Base-by-base conservation (phyloP, 2,888 invertebrate species). In the Bursaphelenchus okinawaensis region DNA sequence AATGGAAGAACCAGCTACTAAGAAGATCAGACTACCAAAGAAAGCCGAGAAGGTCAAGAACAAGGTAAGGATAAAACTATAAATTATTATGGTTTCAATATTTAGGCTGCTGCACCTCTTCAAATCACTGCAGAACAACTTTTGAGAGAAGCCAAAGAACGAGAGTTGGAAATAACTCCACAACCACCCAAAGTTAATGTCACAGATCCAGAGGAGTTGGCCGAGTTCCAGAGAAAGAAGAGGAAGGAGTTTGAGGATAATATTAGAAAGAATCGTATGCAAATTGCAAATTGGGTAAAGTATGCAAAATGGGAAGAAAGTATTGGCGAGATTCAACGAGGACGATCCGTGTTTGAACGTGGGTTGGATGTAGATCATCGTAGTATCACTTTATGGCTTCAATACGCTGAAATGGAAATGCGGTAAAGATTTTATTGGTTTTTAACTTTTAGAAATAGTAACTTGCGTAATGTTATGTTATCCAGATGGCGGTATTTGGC, bases 111-210 rank as follows among this genome's bases (percentile, higher is more conserved):
- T 3, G 54, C 27, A 16, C 93, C 94, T 84, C 92, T 98, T 72
- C 98, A 98, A 88, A 98, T 99, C 66, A 99, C 98, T 52, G 96
- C 98, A 4, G 98, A 99, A 82, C 98, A 99, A 83, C 86, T 99
- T 75, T 86, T 99, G 9, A 88, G 98, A 69, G 98, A 99, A 86
- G 98, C 98, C 0, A 99, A 99, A 85, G 98, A 98, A 83, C 87
- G 96, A 83, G 96, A 99, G 84, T 87, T 98, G 75, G 98, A 99
- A 87, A 93, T 96, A 93, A 70, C 75, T 22, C 75, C 78, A 4
- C 72, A 73, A 24, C 74, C 75, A 51, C 78, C 79, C 50, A 95
- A 95, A 83, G 96, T 98, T 84, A 96, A 98, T 85, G 96, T 98
- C 80, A 94, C 94, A 1, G 96, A 96, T 87, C 93, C 94, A 65